A percentile compares a stretch with the other conserved stretches of the same genome.
Evolutionary conservation across 2,113 vertebrate genomes (phyloP).

Genomic region (Suricata suricatta): DNA sequence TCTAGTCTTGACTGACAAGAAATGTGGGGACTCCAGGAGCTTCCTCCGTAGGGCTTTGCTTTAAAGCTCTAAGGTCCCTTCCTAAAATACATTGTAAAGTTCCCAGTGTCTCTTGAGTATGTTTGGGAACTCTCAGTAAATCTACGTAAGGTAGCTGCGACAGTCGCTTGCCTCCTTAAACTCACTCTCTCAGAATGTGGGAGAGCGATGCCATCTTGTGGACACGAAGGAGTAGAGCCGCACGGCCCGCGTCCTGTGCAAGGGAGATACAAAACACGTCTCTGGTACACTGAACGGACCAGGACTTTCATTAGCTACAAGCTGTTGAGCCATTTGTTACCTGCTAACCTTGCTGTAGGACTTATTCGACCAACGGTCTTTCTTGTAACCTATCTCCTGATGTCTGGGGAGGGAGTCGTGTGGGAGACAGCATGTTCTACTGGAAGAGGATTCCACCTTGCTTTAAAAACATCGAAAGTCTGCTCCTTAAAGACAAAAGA

Average conservation of each 20-base stretch:
- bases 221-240: background rate
- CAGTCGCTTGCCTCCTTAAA: background rate
- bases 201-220: conserved; percentile 78
- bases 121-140: background rate
- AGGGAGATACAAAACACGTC: no score
- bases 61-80: background rate
- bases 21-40: background rate
- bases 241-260: fast-evolving
- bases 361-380: background rate
- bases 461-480: background rate
- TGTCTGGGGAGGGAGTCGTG: background rate
- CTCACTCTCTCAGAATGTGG: background rate
- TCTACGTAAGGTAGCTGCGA: background rate
- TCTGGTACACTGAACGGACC: background rate
- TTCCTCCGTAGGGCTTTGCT: background rate
- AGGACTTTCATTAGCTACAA: background rate
- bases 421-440: background rate
- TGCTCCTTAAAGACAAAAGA: background rate
- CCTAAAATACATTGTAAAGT: background rate
- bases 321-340: background rate
- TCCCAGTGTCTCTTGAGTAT: background rate
- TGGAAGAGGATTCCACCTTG: background rate
- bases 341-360: background rate
- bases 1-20: background rate
- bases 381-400: background rate